Evolutionary conservation across 1,140 invertebrate genomes (phyloP), one percentile per base, ranked within the genome.

Genomic region (Rhagoletis zephyria): DNA sequence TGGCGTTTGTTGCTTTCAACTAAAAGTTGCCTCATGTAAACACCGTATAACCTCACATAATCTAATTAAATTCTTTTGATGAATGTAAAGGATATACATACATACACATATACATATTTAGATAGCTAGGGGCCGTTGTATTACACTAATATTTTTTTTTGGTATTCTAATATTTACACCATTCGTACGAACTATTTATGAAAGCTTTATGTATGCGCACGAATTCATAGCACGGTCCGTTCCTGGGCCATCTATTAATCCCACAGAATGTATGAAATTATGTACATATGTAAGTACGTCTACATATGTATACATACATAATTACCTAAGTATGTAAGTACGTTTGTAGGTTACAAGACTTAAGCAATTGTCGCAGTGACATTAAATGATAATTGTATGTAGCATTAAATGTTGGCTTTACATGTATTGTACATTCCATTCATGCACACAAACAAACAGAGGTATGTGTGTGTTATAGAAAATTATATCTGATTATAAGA

Each of bases 331-430:
- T 56, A 56, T 59, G 45, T 51, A 85, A 59, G 42, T 85, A 59
- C 48, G 30, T 63, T 85, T 88, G 91, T 92, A 92, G 91, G 92
- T 90, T 92, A 92, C 89, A 92, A 92, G 91, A 92, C 91, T 92
- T 92, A 92, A 92, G 91, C 91, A 92, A 92, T 92, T 92, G 91
- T 92, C 91, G 90, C 90, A 90, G 91, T 90, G 91, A 92, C 91
- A 91, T 92, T 92, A 92, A 92, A 92, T 86, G 45, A 85, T 70
- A 67, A 87, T 30, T 87, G 85, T 60, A 70, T 85, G 63, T 87
- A 16, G 90, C 90, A 92, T 92, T 92, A 89, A 92, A 92, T 92
- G 91, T 92, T 90, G 91, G 85, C 91, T 92, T 92, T 88, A 87
- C 42, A 64, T 81, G 77, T 45, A 74, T 3, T 48, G 51, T 56